Conservation (phyloP, 2,113 vertebrate species). For the Apodemus speciosus region DNA sequence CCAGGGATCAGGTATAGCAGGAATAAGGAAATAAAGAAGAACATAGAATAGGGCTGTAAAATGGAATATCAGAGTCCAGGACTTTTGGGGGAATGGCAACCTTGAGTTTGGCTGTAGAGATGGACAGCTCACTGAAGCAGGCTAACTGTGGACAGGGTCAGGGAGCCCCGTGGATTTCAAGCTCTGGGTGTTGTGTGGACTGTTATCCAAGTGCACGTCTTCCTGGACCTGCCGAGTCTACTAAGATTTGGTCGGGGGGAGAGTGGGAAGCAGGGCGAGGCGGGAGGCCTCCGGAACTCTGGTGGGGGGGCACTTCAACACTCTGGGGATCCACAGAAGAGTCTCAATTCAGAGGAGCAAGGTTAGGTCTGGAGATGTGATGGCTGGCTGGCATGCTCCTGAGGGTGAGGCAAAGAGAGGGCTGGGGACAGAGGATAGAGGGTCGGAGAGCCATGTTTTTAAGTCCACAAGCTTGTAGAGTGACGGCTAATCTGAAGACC, state of each 20-base stretch:
- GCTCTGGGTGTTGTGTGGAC: no score
- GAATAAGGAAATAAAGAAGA: neutral
- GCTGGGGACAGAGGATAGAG: neutral
- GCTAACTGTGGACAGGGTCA: neutral
- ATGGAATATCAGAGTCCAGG: neutral
- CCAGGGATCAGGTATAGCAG: neutral
- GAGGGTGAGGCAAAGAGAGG: neutral
- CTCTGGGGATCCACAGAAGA: neutral
- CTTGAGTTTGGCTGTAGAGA: neutral
- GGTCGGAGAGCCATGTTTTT: neutral
- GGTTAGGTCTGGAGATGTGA: neutral
- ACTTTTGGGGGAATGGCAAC: neutral
- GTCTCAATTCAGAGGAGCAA: neutral
- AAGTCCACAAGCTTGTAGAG: neutral
- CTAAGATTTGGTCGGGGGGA: neutral
- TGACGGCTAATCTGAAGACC: neutral
- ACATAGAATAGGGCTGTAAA: neutral
- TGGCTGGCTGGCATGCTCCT: neutral
- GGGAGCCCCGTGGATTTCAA: neutral
- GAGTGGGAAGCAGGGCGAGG: neutral
- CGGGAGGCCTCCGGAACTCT: neutral
- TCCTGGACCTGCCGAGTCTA: fast-evolving
- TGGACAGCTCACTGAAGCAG: neutral
- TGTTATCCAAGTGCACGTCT: neutral
- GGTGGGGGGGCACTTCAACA: fast-evolving